These are phyloP conservation scores for Panzeria rudis DNA, from an alignment of 2,888 invertebrate genomes.

Conservation along the genomic window DNA sequence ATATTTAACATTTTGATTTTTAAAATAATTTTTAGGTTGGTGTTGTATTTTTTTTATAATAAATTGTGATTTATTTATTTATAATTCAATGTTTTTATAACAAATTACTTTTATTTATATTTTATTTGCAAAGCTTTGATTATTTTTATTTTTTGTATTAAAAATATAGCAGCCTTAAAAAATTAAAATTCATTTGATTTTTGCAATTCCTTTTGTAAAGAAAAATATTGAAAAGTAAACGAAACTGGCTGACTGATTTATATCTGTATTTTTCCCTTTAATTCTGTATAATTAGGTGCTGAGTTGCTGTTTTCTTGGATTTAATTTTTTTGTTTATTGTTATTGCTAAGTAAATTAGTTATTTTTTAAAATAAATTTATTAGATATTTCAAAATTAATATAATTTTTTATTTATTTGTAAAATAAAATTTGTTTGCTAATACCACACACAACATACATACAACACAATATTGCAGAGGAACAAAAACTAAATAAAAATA, in stretches of 20 bases:
- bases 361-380: slow-evolving; percentile 22
- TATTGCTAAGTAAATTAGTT: slow-evolving; percentile 67
- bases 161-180: slow-evolving; percentile 60
- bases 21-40: slow-evolving; percentile 61
- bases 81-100: slow-evolving; percentile 48
- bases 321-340: slow-evolving; percentile 51
- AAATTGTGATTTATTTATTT: slow-evolving; percentile 20
- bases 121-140: slow-evolving; percentile 62
- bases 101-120: slow-evolving; percentile 46
- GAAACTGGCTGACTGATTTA: slow-evolving; percentile 28
- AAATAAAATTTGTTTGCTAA: slow-evolving; percentile 51
- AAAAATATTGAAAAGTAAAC: slow-evolving; percentile 7
- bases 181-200: neutral
- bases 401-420: slow-evolving; percentile 37
- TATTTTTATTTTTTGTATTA: slow-evolving; percentile 50
- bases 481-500: slow-evolving; percentile 25
- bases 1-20: slow-evolving; percentile 56
- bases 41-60: slow-evolving; percentile 58
- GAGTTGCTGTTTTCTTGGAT: slow-evolving; percentile 55
- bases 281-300: slow-evolving; percentile 61
- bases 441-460: slow-evolving; percentile 46
- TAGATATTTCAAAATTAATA: slow-evolving; percentile 37
- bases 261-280: slow-evolving; percentile 61
- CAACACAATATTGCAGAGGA: slow-evolving; percentile 62
- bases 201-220: slow-evolving; percentile 49